Conservation (phyloP, 2,113 vertebrate species). For the Nipponia nippon region DNA sequence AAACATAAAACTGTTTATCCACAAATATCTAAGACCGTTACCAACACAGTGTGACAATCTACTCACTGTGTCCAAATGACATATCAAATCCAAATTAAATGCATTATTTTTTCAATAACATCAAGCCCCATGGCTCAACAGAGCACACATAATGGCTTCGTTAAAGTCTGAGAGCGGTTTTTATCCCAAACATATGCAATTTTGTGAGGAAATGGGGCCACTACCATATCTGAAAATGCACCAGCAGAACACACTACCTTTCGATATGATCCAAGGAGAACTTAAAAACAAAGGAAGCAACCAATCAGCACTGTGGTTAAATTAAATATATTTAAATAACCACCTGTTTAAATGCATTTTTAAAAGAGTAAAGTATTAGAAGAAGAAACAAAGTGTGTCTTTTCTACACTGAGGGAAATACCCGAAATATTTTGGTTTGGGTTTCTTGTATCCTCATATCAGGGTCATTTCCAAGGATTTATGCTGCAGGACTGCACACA, state of each 20-base stretch:
- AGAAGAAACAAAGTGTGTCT: not conserved
- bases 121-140: not conserved
- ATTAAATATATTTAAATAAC: not conserved
- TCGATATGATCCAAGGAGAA: not conserved
- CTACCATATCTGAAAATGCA: not conserved
- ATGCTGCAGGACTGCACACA: not conserved
- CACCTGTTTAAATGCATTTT: not conserved
- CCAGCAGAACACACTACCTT: not conserved
- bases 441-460: not conserved
- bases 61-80: not conserved
- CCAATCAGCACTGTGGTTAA: not conserved
- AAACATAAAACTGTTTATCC: not conserved
- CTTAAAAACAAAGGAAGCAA: not conserved
- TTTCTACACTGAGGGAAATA: not conserved
- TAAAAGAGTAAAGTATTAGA: not conserved
- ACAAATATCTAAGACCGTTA: not conserved
- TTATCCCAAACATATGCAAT: not conserved
- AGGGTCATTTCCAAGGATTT: not conserved
- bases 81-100: not conserved
- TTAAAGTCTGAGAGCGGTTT: not conserved
- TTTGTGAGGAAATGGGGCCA: not conserved
- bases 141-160: not conserved
- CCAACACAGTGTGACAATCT: not conserved
- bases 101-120: not conserved
- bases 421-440: not conserved